Evolutionary conservation across 2,113 vertebrate genomes (phyloP).

Genomic region (Chamaetylas fuelleborni): DNA sequence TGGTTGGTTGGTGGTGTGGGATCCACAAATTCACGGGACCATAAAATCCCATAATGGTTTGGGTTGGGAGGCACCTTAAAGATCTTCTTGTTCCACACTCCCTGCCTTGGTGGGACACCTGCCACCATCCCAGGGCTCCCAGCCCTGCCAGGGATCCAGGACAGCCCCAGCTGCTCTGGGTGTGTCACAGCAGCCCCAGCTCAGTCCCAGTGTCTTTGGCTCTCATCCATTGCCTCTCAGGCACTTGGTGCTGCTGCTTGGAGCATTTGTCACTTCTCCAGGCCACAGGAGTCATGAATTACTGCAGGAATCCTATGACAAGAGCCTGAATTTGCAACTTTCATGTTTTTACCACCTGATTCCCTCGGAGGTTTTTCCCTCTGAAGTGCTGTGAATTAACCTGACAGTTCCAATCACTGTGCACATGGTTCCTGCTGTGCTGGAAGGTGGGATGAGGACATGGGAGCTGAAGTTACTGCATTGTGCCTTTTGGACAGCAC

Average conservation of each 20-base stretch:
- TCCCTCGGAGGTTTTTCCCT: not conserved
- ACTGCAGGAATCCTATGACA: not conserved
- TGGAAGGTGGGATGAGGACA: not conserved
- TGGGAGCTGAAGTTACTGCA: not conserved
- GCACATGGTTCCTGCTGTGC: not conserved
- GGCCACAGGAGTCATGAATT: not conserved
- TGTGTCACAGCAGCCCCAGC: not conserved
- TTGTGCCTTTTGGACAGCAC: not conserved
- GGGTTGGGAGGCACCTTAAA: not conserved
- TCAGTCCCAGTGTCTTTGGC: fast-evolving
- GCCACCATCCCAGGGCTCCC: not conserved
- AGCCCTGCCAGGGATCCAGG: not conserved
- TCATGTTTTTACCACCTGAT: not conserved
- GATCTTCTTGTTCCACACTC: not conserved
- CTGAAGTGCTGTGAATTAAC: not conserved
- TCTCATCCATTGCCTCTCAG: too few species aligned
- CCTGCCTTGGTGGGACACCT: not conserved
- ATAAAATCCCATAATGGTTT: fast-evolving
- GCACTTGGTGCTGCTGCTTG: not conserved
- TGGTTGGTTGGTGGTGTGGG: fast-evolving
- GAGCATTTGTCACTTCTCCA: not conserved
- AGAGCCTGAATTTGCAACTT: not conserved
- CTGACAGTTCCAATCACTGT: not conserved
- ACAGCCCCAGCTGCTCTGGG: too few species aligned
- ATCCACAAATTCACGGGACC: too few species aligned